Evolutionary conservation across 1,140 invertebrate species (phyloP).

Genomic region (Acromyrmex heyeri): DNA sequence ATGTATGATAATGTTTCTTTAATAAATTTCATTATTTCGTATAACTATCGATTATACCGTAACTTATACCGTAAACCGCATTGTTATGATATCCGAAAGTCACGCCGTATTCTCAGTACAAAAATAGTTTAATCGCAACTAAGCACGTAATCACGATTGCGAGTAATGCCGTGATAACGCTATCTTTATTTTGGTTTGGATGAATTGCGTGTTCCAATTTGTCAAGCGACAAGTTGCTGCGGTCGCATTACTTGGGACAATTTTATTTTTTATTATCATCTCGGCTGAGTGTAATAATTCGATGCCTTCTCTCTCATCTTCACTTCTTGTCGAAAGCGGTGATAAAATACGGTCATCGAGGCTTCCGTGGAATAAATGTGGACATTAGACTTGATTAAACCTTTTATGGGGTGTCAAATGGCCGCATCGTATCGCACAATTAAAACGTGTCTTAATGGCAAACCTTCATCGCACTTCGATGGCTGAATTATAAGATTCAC

Average conservation of each 20-base stretch:
- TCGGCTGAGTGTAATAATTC: constrained; percentile 66
- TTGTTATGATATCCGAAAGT: constrained; percentile 12
- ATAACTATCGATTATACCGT: not conserved
- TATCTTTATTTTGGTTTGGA: constrained; percentile 39
- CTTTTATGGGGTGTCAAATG: constrained; percentile 79
- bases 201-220: constrained; percentile 53
- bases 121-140: constrained; percentile 26
- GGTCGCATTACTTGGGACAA: constrained; percentile 1
- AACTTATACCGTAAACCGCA: not conserved
- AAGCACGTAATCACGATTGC: constrained; percentile 4
- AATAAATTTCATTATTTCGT: not conserved
- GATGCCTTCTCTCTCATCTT: constrained; percentile 52
- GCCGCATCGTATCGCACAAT: constrained; percentile 70
- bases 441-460: constrained; percentile 68
- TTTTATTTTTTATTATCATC: constrained; percentile 65
- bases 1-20: not conserved
- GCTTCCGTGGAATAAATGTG: constrained; percentile 59
- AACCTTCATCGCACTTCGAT: constrained; percentile 42
- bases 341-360: constrained; percentile 61
- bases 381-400: constrained; percentile 79
- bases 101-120: not conserved
- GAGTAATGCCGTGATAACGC: not conserved
- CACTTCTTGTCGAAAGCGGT: constrained; percentile 53
- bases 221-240: not conserved
- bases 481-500: constrained; percentile 31